Conservation (phyloP, 2,113 vertebrate species). For the Melanocharis versteri region DNA sequence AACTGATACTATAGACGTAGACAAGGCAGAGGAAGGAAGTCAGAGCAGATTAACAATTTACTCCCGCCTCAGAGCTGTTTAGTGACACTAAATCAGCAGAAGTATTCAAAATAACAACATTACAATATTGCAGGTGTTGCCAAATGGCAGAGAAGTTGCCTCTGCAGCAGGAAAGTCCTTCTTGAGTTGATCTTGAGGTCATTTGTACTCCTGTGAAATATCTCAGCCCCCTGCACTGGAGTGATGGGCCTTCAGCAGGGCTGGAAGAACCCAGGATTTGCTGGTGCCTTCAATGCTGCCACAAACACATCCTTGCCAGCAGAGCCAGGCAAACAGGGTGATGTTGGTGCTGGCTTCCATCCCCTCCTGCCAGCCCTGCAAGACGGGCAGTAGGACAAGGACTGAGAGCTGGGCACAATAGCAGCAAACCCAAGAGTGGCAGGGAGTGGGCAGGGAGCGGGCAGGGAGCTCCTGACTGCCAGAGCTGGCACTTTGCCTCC, state of each 20-base stretch:
- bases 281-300: neutral
- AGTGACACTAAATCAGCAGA: neutral
- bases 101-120: neutral
- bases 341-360: fast-evolving
- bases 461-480: neutral
- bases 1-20: neutral
- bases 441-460: neutral
- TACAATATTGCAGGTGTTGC: neutral
- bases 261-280: neutral
- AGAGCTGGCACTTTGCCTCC: neutral
- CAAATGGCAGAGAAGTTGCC: neutral
- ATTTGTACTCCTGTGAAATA: fast-evolving
- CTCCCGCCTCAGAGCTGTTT: neutral
- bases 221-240: neutral
- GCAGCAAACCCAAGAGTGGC: neutral
- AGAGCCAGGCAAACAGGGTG: neutral
- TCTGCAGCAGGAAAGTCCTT: neutral
- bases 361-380: neutral
- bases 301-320: fast-evolving
- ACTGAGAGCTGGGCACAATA: fast-evolving
- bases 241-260: neutral
- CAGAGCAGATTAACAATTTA: neutral
- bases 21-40: neutral
- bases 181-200: neutral
- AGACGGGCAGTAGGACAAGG: neutral